Base-by-base conservation (phyloP, 2,888 invertebrate species). In the Aromia moschata region DNA sequence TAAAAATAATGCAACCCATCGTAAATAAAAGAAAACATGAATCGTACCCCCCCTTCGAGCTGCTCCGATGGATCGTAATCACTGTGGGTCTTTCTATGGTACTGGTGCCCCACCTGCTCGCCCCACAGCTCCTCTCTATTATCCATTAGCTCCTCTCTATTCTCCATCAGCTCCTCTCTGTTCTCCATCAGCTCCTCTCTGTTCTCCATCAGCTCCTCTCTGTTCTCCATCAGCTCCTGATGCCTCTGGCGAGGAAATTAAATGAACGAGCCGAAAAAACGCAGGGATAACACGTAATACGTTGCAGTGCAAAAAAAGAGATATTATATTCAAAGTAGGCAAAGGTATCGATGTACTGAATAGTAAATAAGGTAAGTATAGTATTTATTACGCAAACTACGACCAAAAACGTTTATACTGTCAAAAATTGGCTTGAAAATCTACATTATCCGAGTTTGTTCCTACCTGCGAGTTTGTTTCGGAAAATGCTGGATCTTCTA, bases 81-180 rank as follows among this genome's bases (percentile, higher is more conserved):
- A 43, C 81, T 79, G 65, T 84, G 84, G 9, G 79, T 81, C 70
- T 79, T 82, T 64, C 71, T 77, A 65, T 84, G 84, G 68, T 82
- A 68, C 7, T 81, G 79, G 62, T 82, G 81, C 7, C 77, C 79
- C 18, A 80, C 69, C 62, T 78, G 76, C 20, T 77, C 75, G 16
- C 81, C 79, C 43, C 72, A 72, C 30, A 78, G 69, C 16, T 80
- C 77, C 62, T 81, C 70, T 45, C 77, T 77, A 2, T 71, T n/a
- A n/a, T n/a, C n/a, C n/a, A n/a, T n/a, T n/a, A n/a, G n/a, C n/a
- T n/a, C n/a, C n/a, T n/a, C n/a, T n/a, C n/a, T n/a, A n/a, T n/a
- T n/a, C n/a, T n/a, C n/a, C n/a, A n/a, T n/a, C n/a, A n/a, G 73
- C 9, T 72, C 69, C 62, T 79, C 80, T 20, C 74, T 71, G 0